These are phyloP conservation scores for Mantis religiosa DNA, from an alignment of 2,888 invertebrate species.

Conservation along the genomic window DNA sequence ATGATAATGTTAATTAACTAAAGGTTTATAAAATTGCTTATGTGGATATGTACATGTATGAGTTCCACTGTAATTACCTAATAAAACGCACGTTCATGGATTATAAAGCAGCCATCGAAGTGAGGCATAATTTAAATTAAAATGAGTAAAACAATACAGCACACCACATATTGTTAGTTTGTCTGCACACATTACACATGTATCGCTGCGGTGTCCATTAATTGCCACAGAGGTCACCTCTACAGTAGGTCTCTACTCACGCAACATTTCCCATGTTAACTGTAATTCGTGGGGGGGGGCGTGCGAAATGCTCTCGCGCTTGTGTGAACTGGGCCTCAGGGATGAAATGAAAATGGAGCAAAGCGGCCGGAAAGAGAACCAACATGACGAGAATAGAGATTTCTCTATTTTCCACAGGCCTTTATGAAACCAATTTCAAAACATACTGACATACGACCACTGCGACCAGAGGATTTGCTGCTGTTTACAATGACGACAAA, in stretches of 20 bases:
- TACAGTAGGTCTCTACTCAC: background rate
- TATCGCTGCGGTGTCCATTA: background rate
- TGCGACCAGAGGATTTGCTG: background rate
- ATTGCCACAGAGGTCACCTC: background rate
- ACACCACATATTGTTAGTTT: background rate
- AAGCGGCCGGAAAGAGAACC: background rate
- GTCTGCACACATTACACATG: background rate
- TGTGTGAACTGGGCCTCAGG: background rate
- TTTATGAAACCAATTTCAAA: background rate
- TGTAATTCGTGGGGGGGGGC: background rate
- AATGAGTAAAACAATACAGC: background rate
- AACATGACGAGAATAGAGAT: background rate
- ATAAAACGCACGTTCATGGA: background rate
- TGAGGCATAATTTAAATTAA: background rate
- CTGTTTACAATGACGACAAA: background rate
- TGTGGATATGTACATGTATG: background rate
- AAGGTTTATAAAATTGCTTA: background rate
- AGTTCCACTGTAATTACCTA: background rate
- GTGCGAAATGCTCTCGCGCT: background rate
- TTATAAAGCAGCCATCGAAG: background rate
- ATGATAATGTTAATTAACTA: background rate
- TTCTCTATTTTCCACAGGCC: background rate
- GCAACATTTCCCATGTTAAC: background rate
- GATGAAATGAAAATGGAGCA: background rate
- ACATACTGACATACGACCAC: background rate